Evolutionary conservation across 2,888 invertebrate genomes (phyloP), one percentile per base, ranked within the genome.

Genomic region (Argyresthia albistria): DNA sequence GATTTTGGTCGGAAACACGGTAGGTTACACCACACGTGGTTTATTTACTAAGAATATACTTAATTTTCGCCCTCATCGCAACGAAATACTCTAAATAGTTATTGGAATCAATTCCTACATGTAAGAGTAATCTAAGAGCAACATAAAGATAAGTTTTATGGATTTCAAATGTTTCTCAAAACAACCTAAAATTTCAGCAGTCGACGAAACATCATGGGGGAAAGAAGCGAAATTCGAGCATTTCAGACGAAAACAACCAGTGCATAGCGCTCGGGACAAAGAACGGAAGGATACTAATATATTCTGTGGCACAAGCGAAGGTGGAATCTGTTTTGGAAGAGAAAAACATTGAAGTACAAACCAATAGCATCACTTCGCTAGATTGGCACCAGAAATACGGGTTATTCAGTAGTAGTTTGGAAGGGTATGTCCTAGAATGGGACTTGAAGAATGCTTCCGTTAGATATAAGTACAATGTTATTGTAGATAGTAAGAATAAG

Each of bases 201-300:
- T 43, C 65, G 53, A 58, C 63, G 46, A 59, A 64, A 59, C 51
- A 14, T 4, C 66, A 67, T 60, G 57, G 53, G 51, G 62, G 39
- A 49, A 67, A 61, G 15, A 51, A 67, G 63, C 65, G 75, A 35
- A 76, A 71, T 63, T 65, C 67, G 0, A 69, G 67, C 50, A n/a
- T 66, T 35, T 69, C 65, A 8, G 79, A 76, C 55, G 63, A 66
- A 54, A 72, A 73, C 58, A 60, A 68, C 53, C 84, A 89, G 54
- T 80, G 91, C 58, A 80, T 95, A 67, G 93, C 91, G 0, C 80
- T 96, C 69, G 95, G 95, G 50, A 94, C 94, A 15, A 87, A 88
- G 2, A 90, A 90, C 60, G 95, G 96, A 51, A 89, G 89, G 58
- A 82, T 96, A 52, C 80, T 93, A 37, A 73, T 95, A 56, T 96